Evolutionary conservation across 1,140 invertebrate genomes (phyloP), one percentile per base, ranked within the genome.

Genomic region (Scaptomyza graminum): DNA sequence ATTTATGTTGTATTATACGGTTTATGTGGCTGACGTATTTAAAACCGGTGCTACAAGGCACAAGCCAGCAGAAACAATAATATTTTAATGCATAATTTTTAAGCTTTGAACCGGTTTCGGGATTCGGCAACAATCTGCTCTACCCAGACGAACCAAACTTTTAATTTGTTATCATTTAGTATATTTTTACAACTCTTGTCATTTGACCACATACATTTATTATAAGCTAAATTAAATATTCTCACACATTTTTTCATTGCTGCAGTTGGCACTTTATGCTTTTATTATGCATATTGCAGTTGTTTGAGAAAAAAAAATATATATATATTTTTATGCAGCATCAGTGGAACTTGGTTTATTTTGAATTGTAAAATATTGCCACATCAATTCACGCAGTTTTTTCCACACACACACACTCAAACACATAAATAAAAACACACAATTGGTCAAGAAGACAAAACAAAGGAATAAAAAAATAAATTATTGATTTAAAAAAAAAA

Each of bases 101-200:
- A 47, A 47, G 76, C 1, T 9, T 79, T 76, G 31, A 78, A 83
- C 80, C 68, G 72, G 80, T 83, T 83, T 76, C 46, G 18, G 37
- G 43, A 68, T 73, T 73, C 68, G 70, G 70, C 70, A 68, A 73
- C 41, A 73, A 22, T 39, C 13, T 11, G 39, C 28, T 31, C 28
- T 31, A 31, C 5, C 28, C 28, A 31, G 5, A 31, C 28, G 28
- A 31, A 31, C 11, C 46, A 46, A 43, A 37, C 55, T 31, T 50
- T 51, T 39, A 34, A 59, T 67, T 59, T 52, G 47, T 68, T 51
- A 41, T 59, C 18, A 49, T 39, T 34, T 49, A 41, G 37, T n/a
- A 41, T 41, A n/a, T 34, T 41, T 41, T 4, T n/a, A 41, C 2
- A 41, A 39, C n/a, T 41, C 11, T 34, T 63, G 41, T 16, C 52